Evolutionary conservation across 2,888 invertebrate species (phyloP), one percentile per base, ranked within the genome.

Genomic region (Macaria liturata): DNA sequence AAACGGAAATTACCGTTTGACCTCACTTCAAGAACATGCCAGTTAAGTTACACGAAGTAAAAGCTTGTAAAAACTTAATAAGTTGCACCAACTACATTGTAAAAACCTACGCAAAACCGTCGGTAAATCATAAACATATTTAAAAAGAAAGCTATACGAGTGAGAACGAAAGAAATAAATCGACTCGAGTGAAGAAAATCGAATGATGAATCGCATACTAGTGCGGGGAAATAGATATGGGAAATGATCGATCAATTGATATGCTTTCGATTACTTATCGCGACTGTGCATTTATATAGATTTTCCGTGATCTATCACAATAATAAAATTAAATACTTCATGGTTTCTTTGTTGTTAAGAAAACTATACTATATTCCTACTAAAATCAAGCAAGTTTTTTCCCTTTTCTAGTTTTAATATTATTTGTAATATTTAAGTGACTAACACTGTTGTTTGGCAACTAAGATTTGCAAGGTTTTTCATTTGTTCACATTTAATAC

Each of bases 131-230:
- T 44, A 61, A 53, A 57, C 46, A 58, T 42, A 61, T 49, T 42
- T 57, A 60, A 65, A 72, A 76, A 70, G 74, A 77, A 79, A 77
- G 76, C 62, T 61, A 58, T 64, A 62, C 62, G 63, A 69, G 76
- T 69, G 77, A 80, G 76, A 80, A 73, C 74, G 70, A 73, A 37
- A 37, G 37, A 57, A 75, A 71, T 77, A 70, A 71, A 75, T 72
- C 70, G 61, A 61, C 60, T 58, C 37, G 45, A 44, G 46, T 51
- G 40, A 46, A 46, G 51, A 54, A 56, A 61, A 57, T 52, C 37
- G 59, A 57, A 54, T 59, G 49, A 50, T 32, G 34, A 60, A 43
- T 61, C 45, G 49, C 59, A 49, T 42, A 37, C 37, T 45, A 30
- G 37, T 37, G 8, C 31, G 32, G 20, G 46, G 46, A 50, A 43